Conservation (phyloP, 2,797 vertebrate genomes). For the Peromyscus attwateri region DNA sequence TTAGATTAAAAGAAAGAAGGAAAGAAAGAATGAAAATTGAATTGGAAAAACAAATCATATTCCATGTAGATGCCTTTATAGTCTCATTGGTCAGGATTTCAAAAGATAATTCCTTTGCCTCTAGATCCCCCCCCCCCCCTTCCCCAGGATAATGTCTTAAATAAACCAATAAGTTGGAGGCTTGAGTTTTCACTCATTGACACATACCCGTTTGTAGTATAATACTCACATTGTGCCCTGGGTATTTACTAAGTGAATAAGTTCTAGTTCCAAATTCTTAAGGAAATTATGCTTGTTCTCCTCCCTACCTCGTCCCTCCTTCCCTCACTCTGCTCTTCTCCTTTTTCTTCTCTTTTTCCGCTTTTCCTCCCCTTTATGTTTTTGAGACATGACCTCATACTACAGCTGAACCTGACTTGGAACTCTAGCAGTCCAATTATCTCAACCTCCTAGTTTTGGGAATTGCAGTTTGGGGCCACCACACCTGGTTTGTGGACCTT, state of each 20-base stretch:
- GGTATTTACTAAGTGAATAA: slow-evolving; percentile 1
- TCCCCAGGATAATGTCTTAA: background rate
- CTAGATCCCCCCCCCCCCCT: too few relatives aligned
- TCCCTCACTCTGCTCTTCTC: background rate
- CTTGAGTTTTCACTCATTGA: slow-evolving; percentile 3
- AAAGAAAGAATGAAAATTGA: background rate
- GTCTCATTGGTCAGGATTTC: background rate
- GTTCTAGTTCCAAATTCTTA: slow-evolving; percentile 25
- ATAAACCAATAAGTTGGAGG: background rate
- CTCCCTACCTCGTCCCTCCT: background rate
- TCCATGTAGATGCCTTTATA: background rate
- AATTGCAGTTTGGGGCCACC: background rate
- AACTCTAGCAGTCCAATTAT: background rate
- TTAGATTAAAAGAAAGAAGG: background rate
- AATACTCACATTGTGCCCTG: background rate
- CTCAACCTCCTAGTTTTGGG: background rate
- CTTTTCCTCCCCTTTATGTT: background rate
- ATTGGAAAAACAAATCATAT: background rate
- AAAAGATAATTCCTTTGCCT: slow-evolving; percentile 15
- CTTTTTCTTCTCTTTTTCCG: background rate
- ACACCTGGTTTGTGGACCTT: background rate
- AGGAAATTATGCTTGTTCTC: background rate
- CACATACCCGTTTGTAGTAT: background rate
- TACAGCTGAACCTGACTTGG: background rate
- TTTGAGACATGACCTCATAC: background rate